Evolutionary conservation across 2,113 vertebrate genomes (phyloP).

Genomic region (Polypterus bichir): DNA sequence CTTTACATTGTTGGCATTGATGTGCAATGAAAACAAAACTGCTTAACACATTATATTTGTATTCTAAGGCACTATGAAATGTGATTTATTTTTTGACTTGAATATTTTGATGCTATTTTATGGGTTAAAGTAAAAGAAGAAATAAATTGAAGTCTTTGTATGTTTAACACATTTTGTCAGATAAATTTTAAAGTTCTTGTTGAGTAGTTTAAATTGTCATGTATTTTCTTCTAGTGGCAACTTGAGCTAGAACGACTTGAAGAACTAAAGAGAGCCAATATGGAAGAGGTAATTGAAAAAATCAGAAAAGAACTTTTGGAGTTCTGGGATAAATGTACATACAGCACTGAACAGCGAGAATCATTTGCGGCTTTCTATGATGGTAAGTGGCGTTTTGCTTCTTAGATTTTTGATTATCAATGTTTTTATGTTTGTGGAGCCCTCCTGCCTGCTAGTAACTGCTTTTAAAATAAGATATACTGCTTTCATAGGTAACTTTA

Average conservation of each 20-base stretch:
- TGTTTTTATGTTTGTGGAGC: neutral
- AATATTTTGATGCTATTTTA: too few relatives aligned
- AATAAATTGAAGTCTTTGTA: too few relatives aligned
- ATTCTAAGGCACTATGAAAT: too few relatives aligned
- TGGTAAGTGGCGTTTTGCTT: constrained; percentile 13
- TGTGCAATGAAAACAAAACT: too few relatives aligned
- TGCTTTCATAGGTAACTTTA: constrained; percentile 31
- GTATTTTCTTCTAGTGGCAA: constrained; percentile 19
- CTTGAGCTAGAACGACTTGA: constrained; percentile 19
- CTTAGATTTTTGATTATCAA: too few relatives aligned
- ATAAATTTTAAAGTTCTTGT: too few relatives aligned
- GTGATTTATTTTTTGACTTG: constrained; percentile 7
- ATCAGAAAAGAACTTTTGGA: constrained; percentile 19
- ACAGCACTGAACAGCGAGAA: constrained; percentile 17
- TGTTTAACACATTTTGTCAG: too few relatives aligned
- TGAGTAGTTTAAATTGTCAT: too few relatives aligned
- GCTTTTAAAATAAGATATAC: neutral
- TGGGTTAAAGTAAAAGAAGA: too few relatives aligned
- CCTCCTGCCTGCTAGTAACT: too few relatives aligned
- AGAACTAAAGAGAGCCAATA: constrained; percentile 19
- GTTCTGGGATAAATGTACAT: constrained; percentile 29
- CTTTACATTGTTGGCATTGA: too few relatives aligned
- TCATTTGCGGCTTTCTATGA: constrained; percentile 15
- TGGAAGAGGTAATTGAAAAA: constrained; percentile 21
- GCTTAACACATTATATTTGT: too few relatives aligned